These are phyloP conservation scores for Ia io DNA, from an alignment of 2,113 vertebrate species.

Conservation along the genomic window DNA sequence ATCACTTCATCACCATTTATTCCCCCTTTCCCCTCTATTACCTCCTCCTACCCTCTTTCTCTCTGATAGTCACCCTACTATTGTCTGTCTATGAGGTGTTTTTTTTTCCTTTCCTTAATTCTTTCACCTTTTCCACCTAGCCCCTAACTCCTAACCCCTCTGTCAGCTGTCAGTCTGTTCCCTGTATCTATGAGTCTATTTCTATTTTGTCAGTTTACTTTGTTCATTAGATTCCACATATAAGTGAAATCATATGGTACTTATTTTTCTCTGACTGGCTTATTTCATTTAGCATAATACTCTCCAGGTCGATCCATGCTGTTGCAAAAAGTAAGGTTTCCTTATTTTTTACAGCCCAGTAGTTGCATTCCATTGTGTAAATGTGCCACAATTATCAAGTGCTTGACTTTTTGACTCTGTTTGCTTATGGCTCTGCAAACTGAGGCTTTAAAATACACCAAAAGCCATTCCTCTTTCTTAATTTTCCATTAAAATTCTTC, in stretches of 20 bases:
- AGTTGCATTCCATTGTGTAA: neutral
- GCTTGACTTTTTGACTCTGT: conserved; percentile 77
- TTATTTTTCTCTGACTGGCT: neutral
- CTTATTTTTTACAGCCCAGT: neutral
- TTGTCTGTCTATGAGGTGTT: neutral
- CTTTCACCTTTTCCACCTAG: neutral
- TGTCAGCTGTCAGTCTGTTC: neutral
- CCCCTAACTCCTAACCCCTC: neutral
- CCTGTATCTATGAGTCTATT: neutral
- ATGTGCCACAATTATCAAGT: conserved; percentile 18
- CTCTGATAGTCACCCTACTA: neutral
- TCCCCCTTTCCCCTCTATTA: neutral
- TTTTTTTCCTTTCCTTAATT: neutral
- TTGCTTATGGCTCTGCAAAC: conserved; percentile 71
- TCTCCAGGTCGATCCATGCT: neutral
- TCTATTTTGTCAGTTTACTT: neutral
- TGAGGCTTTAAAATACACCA: neutral
- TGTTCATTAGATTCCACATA: neutral
- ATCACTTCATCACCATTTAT: neutral
- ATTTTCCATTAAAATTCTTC: conserved; percentile 62
- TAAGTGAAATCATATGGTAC: neutral
- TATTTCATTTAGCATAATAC: neutral
- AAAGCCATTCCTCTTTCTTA: conserved; percentile 44
- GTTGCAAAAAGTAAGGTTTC: neutral
- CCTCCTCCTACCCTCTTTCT: neutral